Evolutionary conservation across 2,113 vertebrate species (phyloP).

Genomic region (Phalacrocorax pelagicus): DNA sequence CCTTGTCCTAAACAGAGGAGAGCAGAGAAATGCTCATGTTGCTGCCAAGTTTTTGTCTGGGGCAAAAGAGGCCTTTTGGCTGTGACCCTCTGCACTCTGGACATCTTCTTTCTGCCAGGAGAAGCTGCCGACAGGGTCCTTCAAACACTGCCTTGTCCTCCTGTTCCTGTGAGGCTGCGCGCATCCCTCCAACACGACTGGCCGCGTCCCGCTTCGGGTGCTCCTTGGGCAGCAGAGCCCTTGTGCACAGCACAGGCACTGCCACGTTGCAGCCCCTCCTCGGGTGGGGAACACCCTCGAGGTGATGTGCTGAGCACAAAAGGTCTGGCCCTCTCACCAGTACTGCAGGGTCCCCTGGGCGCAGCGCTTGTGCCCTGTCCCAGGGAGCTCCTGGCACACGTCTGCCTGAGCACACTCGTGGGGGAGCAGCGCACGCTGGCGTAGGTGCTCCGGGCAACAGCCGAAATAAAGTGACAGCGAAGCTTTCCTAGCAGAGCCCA

Average conservation of each 20-base stretch:
- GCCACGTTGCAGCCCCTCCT: neutral
- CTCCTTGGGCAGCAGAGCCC: neutral
- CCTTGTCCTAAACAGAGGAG: neutral
- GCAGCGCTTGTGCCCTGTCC: neutral
- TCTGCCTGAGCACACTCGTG: neutral
- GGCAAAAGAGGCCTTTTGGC: neutral
- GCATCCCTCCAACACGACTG: neutral
- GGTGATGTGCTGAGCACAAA: neutral
- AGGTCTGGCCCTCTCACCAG: neutral
- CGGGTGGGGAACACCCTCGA: accelerated
- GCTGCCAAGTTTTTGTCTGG: neutral
- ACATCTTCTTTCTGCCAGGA: neutral
- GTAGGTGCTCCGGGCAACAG: neutral
- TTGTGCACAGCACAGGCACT: neutral
- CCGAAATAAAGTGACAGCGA: neutral
- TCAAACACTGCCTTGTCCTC: neutral
- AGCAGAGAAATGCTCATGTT: neutral
- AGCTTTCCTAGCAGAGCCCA: neutral
- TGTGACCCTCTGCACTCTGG: neutral
- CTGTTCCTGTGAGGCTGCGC: neutral
- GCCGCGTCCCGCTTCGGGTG: neutral
- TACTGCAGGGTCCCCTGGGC: no score
- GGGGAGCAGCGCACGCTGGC: neutral
- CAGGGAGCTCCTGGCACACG: accelerated
- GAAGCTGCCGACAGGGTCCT: neutral